phyloP scores from a whole-genome alignment of 2,113 vertebrate species.

The Mobula hypostoma region DNA sequence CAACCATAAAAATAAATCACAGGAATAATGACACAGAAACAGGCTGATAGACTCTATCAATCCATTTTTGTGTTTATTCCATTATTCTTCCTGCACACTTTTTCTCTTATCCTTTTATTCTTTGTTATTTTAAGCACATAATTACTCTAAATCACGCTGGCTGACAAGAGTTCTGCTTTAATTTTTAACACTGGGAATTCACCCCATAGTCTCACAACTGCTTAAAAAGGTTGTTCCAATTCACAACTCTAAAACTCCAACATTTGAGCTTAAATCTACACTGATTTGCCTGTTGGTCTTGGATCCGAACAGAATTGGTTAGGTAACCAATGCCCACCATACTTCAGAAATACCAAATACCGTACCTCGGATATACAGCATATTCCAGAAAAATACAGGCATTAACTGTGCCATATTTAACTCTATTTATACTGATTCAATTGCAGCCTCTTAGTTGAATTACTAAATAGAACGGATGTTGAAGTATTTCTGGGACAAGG shows the following conservation, averaged over 20 bases:
- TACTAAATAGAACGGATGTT: neutral
- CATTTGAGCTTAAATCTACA: neutral
- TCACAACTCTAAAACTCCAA: neutral
- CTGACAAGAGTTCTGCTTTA: neutral
- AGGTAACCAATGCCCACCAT: neutral
- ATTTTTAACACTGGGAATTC: neutral
- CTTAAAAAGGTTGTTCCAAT: neutral
- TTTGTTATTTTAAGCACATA: neutral
- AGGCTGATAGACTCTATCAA: neutral
- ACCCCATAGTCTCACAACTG: neutral
- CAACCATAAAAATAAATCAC: neutral
- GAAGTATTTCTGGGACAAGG: neutral
- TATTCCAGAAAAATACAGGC: neutral
- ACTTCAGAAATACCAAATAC: neutral
- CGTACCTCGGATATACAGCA: neutral
- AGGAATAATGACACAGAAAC: neutral
- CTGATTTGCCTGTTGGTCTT: too few relatives aligned
- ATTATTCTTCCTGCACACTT: neutral
- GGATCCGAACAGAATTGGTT: neutral
- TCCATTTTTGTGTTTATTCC: neutral
- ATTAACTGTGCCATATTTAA: neutral
- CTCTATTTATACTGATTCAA: neutral
- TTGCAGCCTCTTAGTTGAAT: neutral
- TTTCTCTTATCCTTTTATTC: neutral
- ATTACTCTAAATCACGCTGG: too few relatives aligned